phyloP scores from a whole-genome alignment of 2,888 invertebrate species.

The Gasteruption jaculator region DNA sequence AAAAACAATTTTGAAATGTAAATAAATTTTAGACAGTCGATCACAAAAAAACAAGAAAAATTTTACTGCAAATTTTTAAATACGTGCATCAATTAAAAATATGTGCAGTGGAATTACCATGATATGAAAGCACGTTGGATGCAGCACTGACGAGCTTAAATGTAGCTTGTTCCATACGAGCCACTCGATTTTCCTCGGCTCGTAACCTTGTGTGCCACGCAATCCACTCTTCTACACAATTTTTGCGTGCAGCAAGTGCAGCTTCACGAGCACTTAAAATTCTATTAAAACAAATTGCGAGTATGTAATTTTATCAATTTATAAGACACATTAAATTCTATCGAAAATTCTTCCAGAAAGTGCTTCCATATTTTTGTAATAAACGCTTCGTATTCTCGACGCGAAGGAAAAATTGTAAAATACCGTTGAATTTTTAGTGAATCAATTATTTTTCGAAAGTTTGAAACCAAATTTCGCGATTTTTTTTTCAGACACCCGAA shows the following conservation, averaged over 20 bases:
- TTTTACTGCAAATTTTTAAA: conserved; percentile 8
- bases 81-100: conserved; percentile 2
- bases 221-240: conserved; percentile 49
- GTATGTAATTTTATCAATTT: no score
- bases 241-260: conserved; percentile 45
- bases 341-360: no score
- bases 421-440: no score
- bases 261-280: conserved; percentile 48
- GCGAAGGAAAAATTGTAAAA: no score
- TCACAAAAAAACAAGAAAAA: conserved; percentile 13
- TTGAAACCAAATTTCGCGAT: no score
- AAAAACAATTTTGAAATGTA: not conserved
- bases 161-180: conserved; percentile 48
- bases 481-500: no score
- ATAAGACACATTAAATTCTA: no score
- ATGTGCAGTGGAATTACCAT: conserved; percentile 32
- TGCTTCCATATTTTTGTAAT: no score
- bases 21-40: not conserved
- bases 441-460: no score
- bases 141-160: conserved; percentile 46
- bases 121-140: conserved; percentile 42
- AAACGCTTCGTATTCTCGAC: no score
- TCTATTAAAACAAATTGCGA: no score
- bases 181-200: conserved; percentile 46
- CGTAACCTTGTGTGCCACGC: conserved; percentile 48